Percentiles rank a stretch among this genome's conserved stretches.
Evolutionary conservation across 2,797 vertebrate species (phyloP).

Genomic region (Lacerta viridis): DNA sequence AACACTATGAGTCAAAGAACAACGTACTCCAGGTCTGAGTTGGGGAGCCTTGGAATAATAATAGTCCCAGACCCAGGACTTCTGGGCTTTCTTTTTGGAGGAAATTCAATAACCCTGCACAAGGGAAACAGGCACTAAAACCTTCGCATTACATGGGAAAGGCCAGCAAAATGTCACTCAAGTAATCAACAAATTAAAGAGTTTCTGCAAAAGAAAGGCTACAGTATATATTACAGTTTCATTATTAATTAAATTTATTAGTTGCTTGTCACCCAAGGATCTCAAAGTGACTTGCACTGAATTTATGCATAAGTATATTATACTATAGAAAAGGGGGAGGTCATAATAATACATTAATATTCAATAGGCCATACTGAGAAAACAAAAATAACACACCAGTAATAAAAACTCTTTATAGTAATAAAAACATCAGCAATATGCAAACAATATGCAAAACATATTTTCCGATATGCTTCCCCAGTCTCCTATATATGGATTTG

Average conservation of each 20-base stretch:
- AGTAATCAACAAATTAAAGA: slow-evolving; percentile 13
- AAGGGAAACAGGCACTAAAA: slow-evolving; percentile 34
- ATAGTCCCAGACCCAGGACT: background rate
- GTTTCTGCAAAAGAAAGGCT: background rate
- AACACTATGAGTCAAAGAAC: slow-evolving; percentile 15
- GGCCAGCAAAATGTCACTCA: slow-evolving; percentile 39
- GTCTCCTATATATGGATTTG: too few relatives aligned
- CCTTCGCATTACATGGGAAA: background rate
- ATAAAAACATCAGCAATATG: too few relatives aligned
- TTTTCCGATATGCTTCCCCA: too few relatives aligned
- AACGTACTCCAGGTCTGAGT: background rate
- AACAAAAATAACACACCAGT: too few relatives aligned
- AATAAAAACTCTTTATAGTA: too few relatives aligned
- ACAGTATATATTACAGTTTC: background rate
- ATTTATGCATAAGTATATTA: background rate
- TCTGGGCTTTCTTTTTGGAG: slow-evolving; percentile 20
- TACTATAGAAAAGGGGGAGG: too few relatives aligned
- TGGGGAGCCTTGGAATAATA: slow-evolving; percentile 12
- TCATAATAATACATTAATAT: too few relatives aligned
- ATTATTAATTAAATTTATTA: too few relatives aligned
- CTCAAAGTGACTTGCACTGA: too few relatives aligned
- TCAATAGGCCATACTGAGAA: too few relatives aligned
- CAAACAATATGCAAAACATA: too few relatives aligned
- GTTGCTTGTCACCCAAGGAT: too few relatives aligned
- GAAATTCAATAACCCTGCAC: slow-evolving; percentile 38